Percentiles rank a stretch among this genome's conserved stretches.
These are phyloP conservation scores for Noctua janthe DNA, from an alignment of 2,888 invertebrate genomes.

Conservation along the genomic window DNA sequence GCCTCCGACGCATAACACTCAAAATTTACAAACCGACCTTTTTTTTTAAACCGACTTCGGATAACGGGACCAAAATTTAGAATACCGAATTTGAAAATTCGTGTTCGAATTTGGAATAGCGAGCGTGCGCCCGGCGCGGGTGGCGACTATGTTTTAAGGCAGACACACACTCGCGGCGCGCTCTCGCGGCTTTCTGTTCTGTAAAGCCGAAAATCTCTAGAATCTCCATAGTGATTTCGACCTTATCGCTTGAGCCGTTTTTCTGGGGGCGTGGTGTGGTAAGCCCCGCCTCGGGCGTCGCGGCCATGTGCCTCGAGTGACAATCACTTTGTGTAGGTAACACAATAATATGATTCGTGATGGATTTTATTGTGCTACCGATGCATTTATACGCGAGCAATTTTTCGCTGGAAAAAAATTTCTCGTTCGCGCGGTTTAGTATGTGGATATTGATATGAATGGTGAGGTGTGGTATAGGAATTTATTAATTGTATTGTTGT, in stretches of 20 bases:
- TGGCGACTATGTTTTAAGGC: constrained; percentile 85
- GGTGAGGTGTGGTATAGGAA: constrained; percentile 6
- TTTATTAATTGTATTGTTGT: constrained; percentile 2
- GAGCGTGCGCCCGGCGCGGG: constrained; percentile 86
- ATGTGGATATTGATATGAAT: constrained; percentile 53
- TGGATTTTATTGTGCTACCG: constrained; percentile 89
- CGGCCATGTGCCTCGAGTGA: constrained; percentile 88
- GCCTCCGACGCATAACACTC: constrained; percentile 74
- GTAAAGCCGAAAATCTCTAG: constrained; percentile 86
- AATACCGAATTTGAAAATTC: constrained; percentile 70
- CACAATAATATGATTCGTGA: constrained; percentile 90
- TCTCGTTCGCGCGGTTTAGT: constrained; percentile 50
- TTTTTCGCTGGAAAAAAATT: constrained; percentile 73
- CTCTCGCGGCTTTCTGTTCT: constrained; percentile 79
- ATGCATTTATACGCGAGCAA: constrained; percentile 86
- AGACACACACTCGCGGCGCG: constrained; percentile 78
- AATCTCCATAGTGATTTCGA: constrained; percentile 86
- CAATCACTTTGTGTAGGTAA: constrained; percentile 91
- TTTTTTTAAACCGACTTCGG: constrained; percentile 49
- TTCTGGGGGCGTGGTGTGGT: constrained; percentile 82
- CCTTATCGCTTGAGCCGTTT: constrained; percentile 84
- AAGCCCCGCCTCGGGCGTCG: constrained; percentile 82
- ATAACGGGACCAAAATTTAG: constrained; percentile 51
- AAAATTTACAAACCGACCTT: constrained; percentile 60
- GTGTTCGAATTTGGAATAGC: constrained; percentile 74